Percentiles rank a stretch among this genome's conserved stretches.
Evolutionary conservation across 2,113 vertebrate species (phyloP).

Genomic region (Turdus rufiventris): DNA sequence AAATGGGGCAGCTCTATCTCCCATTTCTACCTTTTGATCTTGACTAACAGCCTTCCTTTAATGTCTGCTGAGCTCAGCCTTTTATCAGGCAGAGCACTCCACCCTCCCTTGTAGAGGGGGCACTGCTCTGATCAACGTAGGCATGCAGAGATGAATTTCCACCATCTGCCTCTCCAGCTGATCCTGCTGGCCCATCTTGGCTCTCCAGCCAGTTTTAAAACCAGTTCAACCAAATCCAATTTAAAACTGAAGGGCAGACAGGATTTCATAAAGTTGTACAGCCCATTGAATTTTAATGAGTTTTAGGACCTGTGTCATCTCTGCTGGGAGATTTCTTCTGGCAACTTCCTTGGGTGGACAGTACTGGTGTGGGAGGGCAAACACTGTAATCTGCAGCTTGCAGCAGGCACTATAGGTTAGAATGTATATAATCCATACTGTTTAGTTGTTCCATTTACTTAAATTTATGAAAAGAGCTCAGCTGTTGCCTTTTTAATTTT

Average conservation of each 20-base stretch:
- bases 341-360: neutral
- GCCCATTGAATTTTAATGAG: neutral
- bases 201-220: conserved; percentile 38
- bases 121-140: neutral
- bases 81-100: conserved; percentile 32
- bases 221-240: neutral
- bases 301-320: neutral
- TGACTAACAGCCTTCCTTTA: conserved; percentile 6
- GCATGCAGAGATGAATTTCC: neutral
- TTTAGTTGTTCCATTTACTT: neutral
- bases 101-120: conserved; percentile 2
- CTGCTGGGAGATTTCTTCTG: neutral
- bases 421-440: neutral
- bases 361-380: neutral
- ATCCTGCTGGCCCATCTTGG: neutral
- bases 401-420: neutral
- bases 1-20: conserved; percentile 39
- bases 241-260: conserved; percentile 1
- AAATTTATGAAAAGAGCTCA: neutral
- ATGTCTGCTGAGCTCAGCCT: conserved; percentile 48
- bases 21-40: conserved; percentile 55
- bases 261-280: neutral
- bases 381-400: neutral
- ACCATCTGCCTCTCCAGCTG: neutral
- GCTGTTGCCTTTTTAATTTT: neutral